Evolutionary conservation across 37 sponge, comb jelly and placozoan species (phyloP), one percentile per base, ranked within the genome.

Genomic region (Axinella damicornis): DNA sequence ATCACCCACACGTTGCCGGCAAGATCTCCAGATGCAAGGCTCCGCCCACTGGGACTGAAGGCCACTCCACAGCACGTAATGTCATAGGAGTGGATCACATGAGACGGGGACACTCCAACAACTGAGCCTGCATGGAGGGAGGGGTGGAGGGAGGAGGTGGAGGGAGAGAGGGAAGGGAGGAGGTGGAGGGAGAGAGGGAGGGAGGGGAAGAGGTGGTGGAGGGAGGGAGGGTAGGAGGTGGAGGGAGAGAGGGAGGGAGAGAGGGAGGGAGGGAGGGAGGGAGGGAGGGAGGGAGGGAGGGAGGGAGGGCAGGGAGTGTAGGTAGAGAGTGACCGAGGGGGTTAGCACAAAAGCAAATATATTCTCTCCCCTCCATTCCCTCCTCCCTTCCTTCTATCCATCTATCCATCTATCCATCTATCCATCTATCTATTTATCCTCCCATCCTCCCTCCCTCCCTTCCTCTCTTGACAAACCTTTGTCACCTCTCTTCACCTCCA

Each of bases 61-160:
- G 41, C 87, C 18, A 87, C 69, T 27, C 92, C 92, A 77, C 87
- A 86, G 52, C 87, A 86, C 22, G 83, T 57, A 22, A 92, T 92
- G 56, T 87, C 83, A 38, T 88, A 77, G 30, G 58, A 78, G 22
- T 62, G 64, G 24, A 87, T 57, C 1, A 11, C n/a, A 41, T 58
- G 5, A 5, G 36, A 6, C 31, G 66, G 30, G 38, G 30, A 5
- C 6, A 87, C 66, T 16, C 28, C 14, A 5, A 11, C 53, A 2
- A 73, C 74, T 63, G 20, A 25, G 11, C 87, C 87, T 87, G 55
- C 2, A 21, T 13, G 6, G 71, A 58, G 35, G 46, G 46, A 46
- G 46, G 46, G 9, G 46, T 12, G 46, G 46, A 9, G 9, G 46
- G 46, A 46, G 46, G 46, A 46, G 46, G 46, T 12, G 46, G 46